Evolutionary conservation across 2,888 invertebrate species (phyloP).

Genomic region (Leptinotarsa rubiginosa): DNA sequence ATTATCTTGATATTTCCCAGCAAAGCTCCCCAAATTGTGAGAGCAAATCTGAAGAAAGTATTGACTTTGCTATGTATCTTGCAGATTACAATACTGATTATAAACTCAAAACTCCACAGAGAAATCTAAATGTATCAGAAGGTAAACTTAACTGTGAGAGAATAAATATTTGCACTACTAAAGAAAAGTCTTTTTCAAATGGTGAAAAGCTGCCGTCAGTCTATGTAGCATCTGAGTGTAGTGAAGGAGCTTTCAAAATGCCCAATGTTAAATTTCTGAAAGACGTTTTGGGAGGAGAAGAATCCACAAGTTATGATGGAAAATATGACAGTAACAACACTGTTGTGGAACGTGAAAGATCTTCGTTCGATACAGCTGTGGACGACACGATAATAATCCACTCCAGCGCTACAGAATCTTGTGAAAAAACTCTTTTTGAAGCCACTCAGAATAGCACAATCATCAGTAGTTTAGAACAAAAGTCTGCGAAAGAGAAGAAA

Average conservation of each 20-base stretch:
- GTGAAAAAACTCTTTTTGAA: not conserved
- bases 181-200: too few relatives aligned
- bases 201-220: not conserved
- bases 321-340: too few relatives aligned
- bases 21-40: slow-evolving; percentile 1
- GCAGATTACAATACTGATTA: not conserved
- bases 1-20: not conserved
- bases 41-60: slow-evolving; percentile 8
- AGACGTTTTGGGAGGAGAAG: not conserved
- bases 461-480: not conserved
- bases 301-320: not conserved
- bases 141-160: not conserved
- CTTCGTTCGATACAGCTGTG: too few relatives aligned
- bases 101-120: not conserved
- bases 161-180: too few relatives aligned
- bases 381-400: too few relatives aligned
- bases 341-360: too few relatives aligned
- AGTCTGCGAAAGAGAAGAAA: not conserved
- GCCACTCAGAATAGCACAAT: not conserved
- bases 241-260: not conserved
- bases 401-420: too few relatives aligned
- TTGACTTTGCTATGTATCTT: slow-evolving; percentile 14
- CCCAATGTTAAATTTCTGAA: not conserved
- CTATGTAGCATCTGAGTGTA: not conserved
- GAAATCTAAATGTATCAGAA: not conserved